A percentile compares a stretch with the other conserved stretches of the same genome.
Evolutionary conservation across 2,888 invertebrate genomes (phyloP).

Genomic region (Ichneumoninae sp.): DNA sequence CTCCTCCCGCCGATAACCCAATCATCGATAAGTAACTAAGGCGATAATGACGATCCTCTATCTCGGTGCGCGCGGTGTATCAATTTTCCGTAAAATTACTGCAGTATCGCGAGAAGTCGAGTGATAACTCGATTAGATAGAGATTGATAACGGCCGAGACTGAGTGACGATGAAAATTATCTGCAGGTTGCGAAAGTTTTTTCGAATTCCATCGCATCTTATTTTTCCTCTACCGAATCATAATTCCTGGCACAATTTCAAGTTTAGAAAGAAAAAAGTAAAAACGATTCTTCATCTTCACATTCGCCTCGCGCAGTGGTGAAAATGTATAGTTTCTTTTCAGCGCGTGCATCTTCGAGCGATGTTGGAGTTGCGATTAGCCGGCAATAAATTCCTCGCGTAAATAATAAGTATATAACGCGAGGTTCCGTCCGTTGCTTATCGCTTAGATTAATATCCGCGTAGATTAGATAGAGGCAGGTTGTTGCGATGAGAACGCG

Average conservation of each 20-base stretch:
- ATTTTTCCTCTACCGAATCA: neutral
- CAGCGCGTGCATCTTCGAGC: neutral
- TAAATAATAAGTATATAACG: constrained; percentile 40
- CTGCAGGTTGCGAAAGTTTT: neutral
- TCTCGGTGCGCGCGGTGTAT: neutral
- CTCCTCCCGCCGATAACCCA: constrained; percentile 15
- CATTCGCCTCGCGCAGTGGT: neutral
- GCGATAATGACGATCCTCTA: neutral
- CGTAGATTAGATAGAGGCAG: constrained; percentile 75
- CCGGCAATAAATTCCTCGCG: constrained; percentile 34
- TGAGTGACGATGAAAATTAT: constrained; percentile 15
- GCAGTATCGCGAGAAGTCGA: neutral
- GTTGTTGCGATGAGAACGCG: constrained; percentile 58
- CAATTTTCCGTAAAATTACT: constrained; percentile 25
- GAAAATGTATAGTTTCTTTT: neutral
- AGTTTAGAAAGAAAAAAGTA: too few relatives aligned
- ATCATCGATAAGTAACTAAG: constrained; percentile 21
- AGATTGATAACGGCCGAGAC: constrained; percentile 25
- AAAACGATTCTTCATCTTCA: neutral
- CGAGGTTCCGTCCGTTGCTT: constrained; percentile 58
- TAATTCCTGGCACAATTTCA: neutral
- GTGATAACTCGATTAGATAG: constrained; percentile 52
- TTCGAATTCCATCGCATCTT: neutral
- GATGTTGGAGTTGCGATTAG: neutral
- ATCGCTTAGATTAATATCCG: constrained; percentile 74